These are phyloP conservation scores for Dendrocopos noguchii DNA, from an alignment of 2,113 vertebrate species.

Conservation along the genomic window DNA sequence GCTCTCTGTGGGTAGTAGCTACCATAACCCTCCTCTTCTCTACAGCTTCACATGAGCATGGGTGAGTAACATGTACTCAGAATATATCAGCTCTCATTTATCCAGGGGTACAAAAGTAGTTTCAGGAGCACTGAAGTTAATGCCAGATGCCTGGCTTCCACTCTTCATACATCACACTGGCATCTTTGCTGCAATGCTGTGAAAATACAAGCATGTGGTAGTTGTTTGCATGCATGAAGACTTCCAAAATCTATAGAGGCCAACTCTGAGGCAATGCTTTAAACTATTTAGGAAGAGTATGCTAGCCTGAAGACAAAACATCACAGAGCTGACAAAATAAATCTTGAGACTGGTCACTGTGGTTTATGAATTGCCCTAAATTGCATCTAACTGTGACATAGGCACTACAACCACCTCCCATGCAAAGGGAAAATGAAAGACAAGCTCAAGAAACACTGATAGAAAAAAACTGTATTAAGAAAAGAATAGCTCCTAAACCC, in stretches of 20 bases:
- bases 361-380: neutral
- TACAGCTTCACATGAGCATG: neutral
- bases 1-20: neutral
- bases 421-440: neutral
- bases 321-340: neutral
- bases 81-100: neutral
- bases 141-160: neutral
- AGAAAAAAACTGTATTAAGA: neutral
- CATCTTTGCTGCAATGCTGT: neutral
- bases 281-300: neutral
- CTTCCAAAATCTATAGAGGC: neutral
- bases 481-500: neutral
- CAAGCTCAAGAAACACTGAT: neutral
- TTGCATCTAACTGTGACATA: neutral
- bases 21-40: neutral
- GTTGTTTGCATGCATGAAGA: neutral
- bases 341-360: neutral
- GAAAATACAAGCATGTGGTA: neutral
- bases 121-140: neutral
- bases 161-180: neutral
- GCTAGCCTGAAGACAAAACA: neutral
- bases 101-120: neutral
- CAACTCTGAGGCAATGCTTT: neutral
- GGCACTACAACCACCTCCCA: neutral
- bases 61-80: rapidly evolving